These are phyloP conservation scores for Phenganax stokvisi DNA, from an alignment of 92 coral and sea anemone genomes.

Conservation along the genomic window DNA sequence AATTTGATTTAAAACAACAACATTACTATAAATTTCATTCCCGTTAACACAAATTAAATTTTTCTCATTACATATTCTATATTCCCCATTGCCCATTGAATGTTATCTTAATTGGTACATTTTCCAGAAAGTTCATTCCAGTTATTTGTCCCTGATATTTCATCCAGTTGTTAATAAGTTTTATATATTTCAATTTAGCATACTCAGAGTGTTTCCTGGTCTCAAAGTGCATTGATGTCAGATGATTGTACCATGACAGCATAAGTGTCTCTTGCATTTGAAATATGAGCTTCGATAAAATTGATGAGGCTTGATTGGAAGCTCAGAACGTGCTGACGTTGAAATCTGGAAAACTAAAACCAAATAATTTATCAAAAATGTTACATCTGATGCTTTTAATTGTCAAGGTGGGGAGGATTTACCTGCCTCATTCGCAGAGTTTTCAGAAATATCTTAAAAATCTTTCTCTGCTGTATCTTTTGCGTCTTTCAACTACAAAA, in stretches of 20 bases:
- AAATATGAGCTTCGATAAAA: slow-evolving; percentile 76
- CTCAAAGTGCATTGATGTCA: slow-evolving; percentile 52
- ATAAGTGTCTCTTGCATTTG: slow-evolving; percentile 88
- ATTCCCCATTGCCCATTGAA: no score
- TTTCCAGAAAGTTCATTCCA: no score
- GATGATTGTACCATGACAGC: slow-evolving; percentile 76
- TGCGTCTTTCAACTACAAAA: slow-evolving; percentile 65
- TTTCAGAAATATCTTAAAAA: slow-evolving; percentile 73
- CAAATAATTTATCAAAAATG: not conserved
- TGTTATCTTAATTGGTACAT: no score
- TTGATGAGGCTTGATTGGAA: slow-evolving; percentile 82
- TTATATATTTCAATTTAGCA: no score
- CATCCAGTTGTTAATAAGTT: no score
- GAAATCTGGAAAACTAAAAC: slow-evolving; percentile 72
- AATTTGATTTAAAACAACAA: no score
- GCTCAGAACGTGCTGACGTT: slow-evolving; percentile 76
- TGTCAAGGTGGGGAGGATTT: not conserved
- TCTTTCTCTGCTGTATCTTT: slow-evolving; percentile 80
- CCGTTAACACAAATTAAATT: no score
- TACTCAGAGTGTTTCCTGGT: no score
- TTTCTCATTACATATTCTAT: no score
- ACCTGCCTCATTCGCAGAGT: slow-evolving; percentile 71
- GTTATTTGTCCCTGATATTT: no score
- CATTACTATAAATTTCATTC: no score
- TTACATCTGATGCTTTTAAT: not conserved